Evolutionary conservation across 2,113 vertebrate species (phyloP), one percentile per base, ranked within the genome.

Genomic region (Zosterops pallidus): DNA sequence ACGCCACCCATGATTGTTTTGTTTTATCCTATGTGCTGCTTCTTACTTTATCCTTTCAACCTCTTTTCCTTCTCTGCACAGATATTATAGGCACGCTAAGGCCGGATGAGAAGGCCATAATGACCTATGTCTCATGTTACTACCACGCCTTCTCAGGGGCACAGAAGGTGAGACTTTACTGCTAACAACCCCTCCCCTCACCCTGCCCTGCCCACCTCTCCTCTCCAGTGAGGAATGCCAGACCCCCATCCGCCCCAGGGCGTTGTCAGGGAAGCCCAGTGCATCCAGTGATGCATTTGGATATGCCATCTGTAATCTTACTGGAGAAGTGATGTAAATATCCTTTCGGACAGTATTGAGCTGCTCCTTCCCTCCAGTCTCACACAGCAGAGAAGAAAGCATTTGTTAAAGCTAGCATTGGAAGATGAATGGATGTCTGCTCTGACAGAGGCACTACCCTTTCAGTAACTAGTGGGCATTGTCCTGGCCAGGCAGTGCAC

Each of bases 71-170:
- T 98, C 97, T 98, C 98, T 98, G 98, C 98, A 98, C 98, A 99
- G 99, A 99, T 98, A 98, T 99, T 98, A 97, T 99, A 99, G 99
- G 99, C 98, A 99, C 99, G 98, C 98, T 99, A 99, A 99, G 99
- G 98, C 99, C 98, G 98, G 99, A 99, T 98, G 99, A 99, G 99
- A 99, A 99, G 98, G 99, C 99, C 97, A 97, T 99, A 98, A 99
- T 99, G 99, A 99, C 99, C 97, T 99, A 99, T 98, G 99, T 99
- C 98, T 99, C 99, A 98, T 99, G 99, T 99, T 99, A 99, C 99
- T 99, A 99, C 99, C 99, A 99, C 98, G 99, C 99, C 95, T 99
- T 99, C 99, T 99, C 98, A 95, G 99, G 99, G 97, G 99, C 99
- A 29, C 99, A 99, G 99, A 99, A 99, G 99, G 99, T 99, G 99